Base-by-base conservation (phyloP, 2,797 vertebrate species). In the Clarias fuscus region DNA sequence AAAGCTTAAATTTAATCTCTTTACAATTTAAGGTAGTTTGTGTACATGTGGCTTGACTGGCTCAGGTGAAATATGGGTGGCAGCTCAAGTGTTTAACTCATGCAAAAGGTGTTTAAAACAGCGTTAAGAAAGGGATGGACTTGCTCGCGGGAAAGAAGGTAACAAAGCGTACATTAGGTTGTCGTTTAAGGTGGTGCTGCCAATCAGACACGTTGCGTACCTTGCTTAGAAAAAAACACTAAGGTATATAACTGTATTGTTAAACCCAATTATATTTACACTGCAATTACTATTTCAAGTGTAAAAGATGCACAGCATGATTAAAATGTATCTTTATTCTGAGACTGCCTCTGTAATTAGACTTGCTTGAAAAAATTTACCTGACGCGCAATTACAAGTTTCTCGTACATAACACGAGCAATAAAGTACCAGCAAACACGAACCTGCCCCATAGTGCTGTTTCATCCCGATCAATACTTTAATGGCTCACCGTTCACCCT, bases 381-480 rank as follows among this genome's bases (percentile, higher is more conserved):
- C 22, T 22, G 8, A 33, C 27, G 1, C 7, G 10, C 24, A 30
- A 1, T 76, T 30, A 56, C 30, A 3, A 2, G 1, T 24, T 76
- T 76, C 15, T 11, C 7, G 13, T n/a, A 11, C 13, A 40, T 30
- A 81, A 53, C 80, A 17, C 78, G 18, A 15, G 17, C 17, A 6
- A 13, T 58, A 6, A 48, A 37, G 7, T 30, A 20, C 14, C 73
- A 61, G 27, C 71, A 43, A 22, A 24, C 24, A 15, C 17, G 30
- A 67, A 14, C 53, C 40, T 40, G 2, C 30, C 8, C 86, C 11
- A 15, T 59, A 20, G 40, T 78, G 56, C 64, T 56, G 79, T 53
- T 62, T 83, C 72, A 85, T 77, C 79, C 5, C 10, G 79, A 92
- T 91, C 85, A 90, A 91, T 84, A 30, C 22, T 8, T 56, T 84